Percentiles rank a stretch among this genome's conserved stretches.
phyloP scores from a whole-genome alignment of 2,888 invertebrate species.

The Diabrotica balteata region DNA sequence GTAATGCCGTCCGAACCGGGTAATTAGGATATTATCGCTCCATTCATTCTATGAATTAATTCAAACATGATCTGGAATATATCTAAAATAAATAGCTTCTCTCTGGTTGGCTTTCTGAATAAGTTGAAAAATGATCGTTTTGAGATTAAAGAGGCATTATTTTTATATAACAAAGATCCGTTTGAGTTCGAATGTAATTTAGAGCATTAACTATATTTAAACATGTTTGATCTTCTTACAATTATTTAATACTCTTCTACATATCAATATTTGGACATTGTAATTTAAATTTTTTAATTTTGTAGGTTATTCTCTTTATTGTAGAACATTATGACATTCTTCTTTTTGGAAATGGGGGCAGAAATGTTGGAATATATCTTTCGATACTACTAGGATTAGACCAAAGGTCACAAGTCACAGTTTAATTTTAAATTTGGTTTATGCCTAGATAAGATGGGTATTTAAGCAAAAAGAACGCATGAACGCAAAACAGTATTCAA shows the following conservation, averaged over 20 bases:
- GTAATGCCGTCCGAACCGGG: conserved; percentile 47
- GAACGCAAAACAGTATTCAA: no score
- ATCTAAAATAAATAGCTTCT: conserved; percentile 45
- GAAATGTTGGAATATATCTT: no score
- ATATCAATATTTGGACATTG: conserved; percentile 17
- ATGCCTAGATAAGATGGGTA: no score
- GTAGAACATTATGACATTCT: no score
- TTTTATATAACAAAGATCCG: conserved; percentile 1
- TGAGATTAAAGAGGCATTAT: background rate
- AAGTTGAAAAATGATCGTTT: conserved; percentile 40
- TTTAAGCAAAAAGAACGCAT: no score
- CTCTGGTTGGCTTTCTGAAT: conserved; percentile 39
- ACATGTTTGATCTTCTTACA: conserved; percentile 8
- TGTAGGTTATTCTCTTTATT: no score
- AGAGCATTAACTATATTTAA: background rate
- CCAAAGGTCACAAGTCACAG: no score
- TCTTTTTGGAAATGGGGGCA: no score
- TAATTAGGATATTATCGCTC: conserved; percentile 47
- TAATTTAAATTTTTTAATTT: background rate
- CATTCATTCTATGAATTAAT: conserved; percentile 55
- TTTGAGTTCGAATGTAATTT: conserved; percentile 14
- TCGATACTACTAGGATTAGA: no score
- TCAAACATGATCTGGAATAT: conserved; percentile 51
- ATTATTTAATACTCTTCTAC: conserved; percentile 1
- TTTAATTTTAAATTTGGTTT: no score